These are phyloP conservation scores for Entomobrya proxima DNA, from an alignment of 2,888 invertebrate species.

Conservation along the genomic window DNA sequence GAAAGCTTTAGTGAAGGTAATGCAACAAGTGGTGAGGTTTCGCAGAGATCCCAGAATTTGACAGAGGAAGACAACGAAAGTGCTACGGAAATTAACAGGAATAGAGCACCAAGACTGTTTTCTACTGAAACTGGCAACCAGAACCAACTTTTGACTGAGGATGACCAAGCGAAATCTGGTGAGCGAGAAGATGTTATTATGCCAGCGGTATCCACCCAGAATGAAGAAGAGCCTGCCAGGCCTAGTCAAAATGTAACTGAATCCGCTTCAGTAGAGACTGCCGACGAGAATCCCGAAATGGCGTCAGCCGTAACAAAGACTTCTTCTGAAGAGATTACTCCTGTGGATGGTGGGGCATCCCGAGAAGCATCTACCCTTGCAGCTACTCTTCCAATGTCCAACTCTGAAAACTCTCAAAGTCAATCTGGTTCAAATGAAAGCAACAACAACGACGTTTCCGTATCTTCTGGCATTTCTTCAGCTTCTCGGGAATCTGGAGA, in stretches of 20 bases:
- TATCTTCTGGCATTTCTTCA: background rate
- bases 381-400: constrained; percentile 5
- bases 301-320: constrained; percentile 41
- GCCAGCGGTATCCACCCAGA: background rate
- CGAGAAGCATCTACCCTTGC: background rate
- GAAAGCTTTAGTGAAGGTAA: background rate
- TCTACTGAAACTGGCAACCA: constrained; percentile 19
- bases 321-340: background rate
- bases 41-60: constrained; percentile 34
- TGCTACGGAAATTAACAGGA: constrained; percentile 13
- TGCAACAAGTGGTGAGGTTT: background rate
- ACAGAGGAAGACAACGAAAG: constrained; percentile 21
- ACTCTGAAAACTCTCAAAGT: constrained; percentile 15
- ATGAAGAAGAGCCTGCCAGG: background rate
- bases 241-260: constrained; percentile 53
- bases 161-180: background rate
- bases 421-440: background rate
- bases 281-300: constrained; percentile 53
- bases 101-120: constrained; percentile 33
- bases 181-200: constrained; percentile 14
- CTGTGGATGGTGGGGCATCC: background rate
- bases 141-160: constrained; percentile 1
- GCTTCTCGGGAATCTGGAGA: constrained; percentile 32
- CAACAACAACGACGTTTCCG: constrained; percentile 19
- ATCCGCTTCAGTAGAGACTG: constrained; percentile 54